Evolutionary conservation across 2,113 vertebrate genomes (phyloP).

Genomic region (Semicossyphus pulcher): DNA sequence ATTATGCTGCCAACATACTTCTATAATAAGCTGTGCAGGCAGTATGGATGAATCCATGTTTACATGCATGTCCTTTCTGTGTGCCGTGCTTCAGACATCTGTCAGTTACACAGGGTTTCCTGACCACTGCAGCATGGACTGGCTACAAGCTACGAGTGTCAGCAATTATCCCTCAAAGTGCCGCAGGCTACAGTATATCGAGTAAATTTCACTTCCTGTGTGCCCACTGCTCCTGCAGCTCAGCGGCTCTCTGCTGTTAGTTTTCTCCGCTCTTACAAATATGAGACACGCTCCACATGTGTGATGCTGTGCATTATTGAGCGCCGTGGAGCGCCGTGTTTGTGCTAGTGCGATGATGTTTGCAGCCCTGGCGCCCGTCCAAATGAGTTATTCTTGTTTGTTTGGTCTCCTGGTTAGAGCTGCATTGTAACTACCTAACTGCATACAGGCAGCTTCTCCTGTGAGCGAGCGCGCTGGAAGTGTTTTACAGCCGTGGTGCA

Average conservation of each 20-base stretch:
- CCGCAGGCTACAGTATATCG: conserved; percentile 70
- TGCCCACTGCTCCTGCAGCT: conserved; percentile 46
- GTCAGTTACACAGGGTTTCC: conserved; percentile 59
- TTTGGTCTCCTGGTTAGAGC: conserved; percentile 53
- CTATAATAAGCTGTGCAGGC: conserved; percentile 53
- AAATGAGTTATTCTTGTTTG: conserved; percentile 62
- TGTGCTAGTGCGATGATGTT: conserved; percentile 47
- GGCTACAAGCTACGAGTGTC: conserved; percentile 58
- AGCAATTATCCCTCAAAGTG: conserved; percentile 70
- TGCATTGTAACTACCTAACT: conserved; percentile 43
- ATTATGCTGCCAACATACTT: conserved; percentile 53
- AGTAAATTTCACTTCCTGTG: conserved; percentile 72
- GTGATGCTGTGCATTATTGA: conserved; percentile 59
- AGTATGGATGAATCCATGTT: conserved; percentile 54
- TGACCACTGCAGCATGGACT: conserved; percentile 54
- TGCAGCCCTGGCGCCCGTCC: conserved; percentile 45
- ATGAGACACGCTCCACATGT: conserved; percentile 59
- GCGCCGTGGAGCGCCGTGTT: conserved; percentile 49
- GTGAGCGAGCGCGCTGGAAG: conserved; percentile 10
- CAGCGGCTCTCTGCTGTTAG: conserved; percentile 47
- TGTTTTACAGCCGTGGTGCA: conserved; percentile 44
- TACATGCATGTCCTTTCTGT: conserved; percentile 54
- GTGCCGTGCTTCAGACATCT: conserved; percentile 56
- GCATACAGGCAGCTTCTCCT: conserved; percentile 42
- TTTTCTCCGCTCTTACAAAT: conserved; percentile 48